phyloP scores from a whole-genome alignment of 2,888 invertebrate genomes.

The Drosophila meridiana region DNA sequence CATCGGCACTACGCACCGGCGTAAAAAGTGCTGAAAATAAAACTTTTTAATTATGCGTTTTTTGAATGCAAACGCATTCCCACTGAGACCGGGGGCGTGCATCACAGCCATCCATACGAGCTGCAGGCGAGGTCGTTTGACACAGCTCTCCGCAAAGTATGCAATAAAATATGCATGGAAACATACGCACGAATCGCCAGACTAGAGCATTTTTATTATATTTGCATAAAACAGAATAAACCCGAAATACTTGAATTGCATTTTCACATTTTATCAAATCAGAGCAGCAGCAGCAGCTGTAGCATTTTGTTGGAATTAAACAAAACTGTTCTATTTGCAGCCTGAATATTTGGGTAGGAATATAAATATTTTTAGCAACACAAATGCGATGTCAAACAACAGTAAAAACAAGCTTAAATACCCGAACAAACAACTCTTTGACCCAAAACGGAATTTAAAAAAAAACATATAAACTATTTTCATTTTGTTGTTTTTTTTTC shows the following conservation, averaged over 20 bases:
- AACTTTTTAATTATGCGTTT: constrained; percentile 70
- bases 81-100: constrained; percentile 26
- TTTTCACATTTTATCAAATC: constrained; percentile 25
- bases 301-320: constrained; percentile 3
- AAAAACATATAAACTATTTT: background rate
- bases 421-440: constrained; percentile 8
- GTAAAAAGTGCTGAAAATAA: constrained; percentile 52
- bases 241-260: constrained; percentile 36
- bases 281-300: background rate
- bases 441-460: background rate
- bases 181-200: constrained; percentile 40
- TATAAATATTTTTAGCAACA: constrained; percentile 5
- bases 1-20: constrained; percentile 27
- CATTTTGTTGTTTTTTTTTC: background rate
- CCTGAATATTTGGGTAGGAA: background rate
- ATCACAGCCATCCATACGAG: background rate
- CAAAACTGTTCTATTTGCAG: background rate
- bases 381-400: constrained; percentile 10
- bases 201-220: constrained; percentile 39
- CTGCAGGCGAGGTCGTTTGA: constrained; percentile 22
- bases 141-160: constrained; percentile 41
- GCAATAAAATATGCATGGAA: constrained; percentile 67
- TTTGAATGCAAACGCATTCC: constrained; percentile 52
- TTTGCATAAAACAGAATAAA: constrained; percentile 50
- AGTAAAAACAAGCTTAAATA: constrained; percentile 8